Percentiles rank a stretch among this genome's conserved stretches.
Conservation (phyloP, 2,797 vertebrate genomes). For the Limosa lapponica region DNA sequence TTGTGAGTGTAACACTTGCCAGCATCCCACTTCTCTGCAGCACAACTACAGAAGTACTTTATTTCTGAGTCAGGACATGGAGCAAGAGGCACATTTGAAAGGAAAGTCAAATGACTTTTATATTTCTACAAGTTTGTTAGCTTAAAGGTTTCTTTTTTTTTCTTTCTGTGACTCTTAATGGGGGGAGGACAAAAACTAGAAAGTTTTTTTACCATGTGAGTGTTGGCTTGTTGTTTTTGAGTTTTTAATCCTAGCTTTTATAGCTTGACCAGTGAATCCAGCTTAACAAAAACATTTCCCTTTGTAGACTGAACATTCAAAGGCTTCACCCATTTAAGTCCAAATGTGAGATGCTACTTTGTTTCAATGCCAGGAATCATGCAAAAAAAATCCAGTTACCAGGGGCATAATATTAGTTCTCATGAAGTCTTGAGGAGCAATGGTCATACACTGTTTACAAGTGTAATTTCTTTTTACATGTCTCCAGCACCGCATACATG, state of each 20-base stretch:
- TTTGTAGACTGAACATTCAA: constrained; percentile 54
- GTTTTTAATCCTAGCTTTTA: constrained; percentile 28
- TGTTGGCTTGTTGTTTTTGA: not conserved
- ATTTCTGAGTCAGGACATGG: not conserved
- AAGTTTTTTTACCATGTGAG: constrained; percentile 5
- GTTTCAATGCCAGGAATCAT: constrained; percentile 39
- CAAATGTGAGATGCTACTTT: constrained; percentile 50
- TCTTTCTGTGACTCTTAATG: not conserved
- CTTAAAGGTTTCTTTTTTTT: not conserved
- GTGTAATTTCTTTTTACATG: not conserved
- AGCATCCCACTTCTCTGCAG: not conserved
- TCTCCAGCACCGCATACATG: not conserved
- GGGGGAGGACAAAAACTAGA: not conserved
- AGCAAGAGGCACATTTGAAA: constrained; percentile 3
- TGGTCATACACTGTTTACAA: not conserved
- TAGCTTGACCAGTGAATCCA: constrained; percentile 56
- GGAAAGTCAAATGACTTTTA: constrained; percentile 7
- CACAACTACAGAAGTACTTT: not conserved
- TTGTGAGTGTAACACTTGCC: not conserved
- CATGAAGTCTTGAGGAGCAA: not conserved
- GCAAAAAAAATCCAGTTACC: not conserved
- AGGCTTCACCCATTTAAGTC: constrained; percentile 36
- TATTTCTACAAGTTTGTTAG: constrained; percentile 24
- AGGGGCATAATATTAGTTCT: constrained; percentile 22
- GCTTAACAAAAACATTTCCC: constrained; percentile 57